Percentiles rank a stretch among this genome's conserved stretches.
Evolutionary conservation across 2,888 invertebrate genomes (phyloP).

Genomic region (Rapana venosa): DNA sequence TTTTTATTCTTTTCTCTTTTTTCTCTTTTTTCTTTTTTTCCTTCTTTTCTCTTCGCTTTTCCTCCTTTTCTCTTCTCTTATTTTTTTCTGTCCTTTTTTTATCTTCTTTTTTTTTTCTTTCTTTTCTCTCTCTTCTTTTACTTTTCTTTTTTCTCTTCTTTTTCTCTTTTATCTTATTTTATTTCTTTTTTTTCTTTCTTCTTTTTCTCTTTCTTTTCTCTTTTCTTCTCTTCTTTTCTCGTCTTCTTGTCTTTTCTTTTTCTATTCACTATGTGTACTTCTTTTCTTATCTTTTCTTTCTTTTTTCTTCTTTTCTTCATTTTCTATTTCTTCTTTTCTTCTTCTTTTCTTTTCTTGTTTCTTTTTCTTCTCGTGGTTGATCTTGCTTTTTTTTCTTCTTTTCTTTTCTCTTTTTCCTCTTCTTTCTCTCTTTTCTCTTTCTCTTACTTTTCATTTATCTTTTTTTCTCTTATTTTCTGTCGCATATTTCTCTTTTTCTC

Average conservation of each 20-base stretch:
- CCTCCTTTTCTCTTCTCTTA: background rate
- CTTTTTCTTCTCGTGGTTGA: too few relatives aligned
- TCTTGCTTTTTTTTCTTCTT: too few relatives aligned
- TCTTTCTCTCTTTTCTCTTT: too few relatives aligned
- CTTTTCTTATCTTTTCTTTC: too few relatives aligned
- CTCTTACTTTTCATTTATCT: too few relatives aligned
- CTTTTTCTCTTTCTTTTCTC: background rate
- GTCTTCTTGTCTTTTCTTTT: background rate
- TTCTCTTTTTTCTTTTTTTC: background rate
- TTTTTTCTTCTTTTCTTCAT: too few relatives aligned
- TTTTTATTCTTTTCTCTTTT: background rate
- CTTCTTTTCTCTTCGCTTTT: background rate
- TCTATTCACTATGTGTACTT: too few relatives aligned
- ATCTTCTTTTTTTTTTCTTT: background rate
- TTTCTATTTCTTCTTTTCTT: too few relatives aligned
- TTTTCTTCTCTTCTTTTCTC: background rate
- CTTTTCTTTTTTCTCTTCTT: background rate
- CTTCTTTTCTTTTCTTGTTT: too few relatives aligned
- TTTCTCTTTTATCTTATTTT: background rate
- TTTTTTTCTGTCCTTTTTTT: background rate
- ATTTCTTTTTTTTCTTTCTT: background rate
- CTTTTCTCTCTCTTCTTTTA: background rate
- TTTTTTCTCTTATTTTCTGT: too few relatives aligned
- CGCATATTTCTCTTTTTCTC: too few relatives aligned
- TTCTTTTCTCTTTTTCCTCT: too few relatives aligned